phyloP scores from a whole-genome alignment of 2,888 invertebrate species.

The Scaptomyza parva region DNA sequence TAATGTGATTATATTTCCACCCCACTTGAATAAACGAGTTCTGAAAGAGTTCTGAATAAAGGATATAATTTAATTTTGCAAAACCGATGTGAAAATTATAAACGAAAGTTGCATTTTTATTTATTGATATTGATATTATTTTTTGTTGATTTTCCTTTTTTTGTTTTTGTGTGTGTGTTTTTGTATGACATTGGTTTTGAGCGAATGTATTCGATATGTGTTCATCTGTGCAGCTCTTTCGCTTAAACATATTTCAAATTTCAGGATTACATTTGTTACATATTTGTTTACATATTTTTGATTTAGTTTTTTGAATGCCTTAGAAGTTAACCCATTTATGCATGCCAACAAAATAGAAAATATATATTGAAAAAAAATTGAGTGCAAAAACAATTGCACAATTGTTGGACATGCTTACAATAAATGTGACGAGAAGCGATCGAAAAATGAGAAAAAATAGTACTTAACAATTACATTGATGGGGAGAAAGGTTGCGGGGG shows the following conservation, averaged over 20 bases:
- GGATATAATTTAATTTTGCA: conserved; percentile 50
- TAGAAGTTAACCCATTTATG: not conserved
- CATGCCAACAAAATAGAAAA: conserved; percentile 25
- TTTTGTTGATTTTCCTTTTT: no score
- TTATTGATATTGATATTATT: no score
- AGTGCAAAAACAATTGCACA: conserved; percentile 7
- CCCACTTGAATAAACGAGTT: conserved; percentile 6
- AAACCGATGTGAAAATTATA: conserved; percentile 36
- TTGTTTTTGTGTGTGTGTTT: no score
- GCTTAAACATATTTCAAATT: conserved; percentile 42
- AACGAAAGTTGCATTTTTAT: conserved; percentile 33
- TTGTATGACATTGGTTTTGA: conserved; percentile 2
- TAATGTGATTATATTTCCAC: conserved; percentile 41
- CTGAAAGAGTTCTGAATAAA: conserved; percentile 50
- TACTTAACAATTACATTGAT: conserved; percentile 55
- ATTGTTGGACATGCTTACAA: conserved; percentile 44
- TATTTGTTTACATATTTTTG: conserved; percentile 17
- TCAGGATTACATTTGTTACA: conserved; percentile 16
- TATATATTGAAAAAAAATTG: not conserved
- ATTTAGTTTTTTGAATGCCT: conserved; percentile 15
- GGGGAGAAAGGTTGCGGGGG: conserved; percentile 6
- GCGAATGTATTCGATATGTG: conserved; percentile 3
- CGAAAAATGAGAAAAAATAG: not conserved
- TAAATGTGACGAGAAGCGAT: conserved; percentile 43
- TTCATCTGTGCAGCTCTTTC: conserved; percentile 29